Evolutionary conservation across 2,888 invertebrate genomes (phyloP).

Genomic region (Adelognathus sp.): DNA sequence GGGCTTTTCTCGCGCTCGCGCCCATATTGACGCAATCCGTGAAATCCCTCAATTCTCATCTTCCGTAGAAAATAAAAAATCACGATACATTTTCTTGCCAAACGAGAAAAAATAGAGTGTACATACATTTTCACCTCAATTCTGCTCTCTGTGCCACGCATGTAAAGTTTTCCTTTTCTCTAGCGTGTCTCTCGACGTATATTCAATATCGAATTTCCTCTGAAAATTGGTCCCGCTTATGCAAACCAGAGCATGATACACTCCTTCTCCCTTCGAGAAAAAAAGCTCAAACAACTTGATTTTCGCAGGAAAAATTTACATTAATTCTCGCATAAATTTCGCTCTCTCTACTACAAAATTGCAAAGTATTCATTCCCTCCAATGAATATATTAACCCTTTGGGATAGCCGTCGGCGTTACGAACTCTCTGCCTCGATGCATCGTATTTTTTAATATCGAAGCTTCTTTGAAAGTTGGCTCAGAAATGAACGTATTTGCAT

Average conservation of each 20-base stretch:
- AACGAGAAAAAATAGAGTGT: neutral
- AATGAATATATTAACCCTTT: neutral
- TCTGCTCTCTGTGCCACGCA: neutral
- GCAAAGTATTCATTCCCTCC: neutral
- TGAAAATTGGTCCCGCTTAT: too few relatives aligned
- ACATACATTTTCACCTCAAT: neutral
- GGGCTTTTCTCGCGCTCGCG: neutral
- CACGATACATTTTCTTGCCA: neutral
- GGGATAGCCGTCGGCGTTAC: neutral
- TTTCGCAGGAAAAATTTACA: too few relatives aligned
- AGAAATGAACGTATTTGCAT: too few relatives aligned
- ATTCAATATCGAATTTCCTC: too few relatives aligned
- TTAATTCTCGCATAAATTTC: neutral
- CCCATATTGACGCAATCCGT: neutral
- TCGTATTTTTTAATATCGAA: conserved; percentile 38
- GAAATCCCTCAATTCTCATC: neutral
- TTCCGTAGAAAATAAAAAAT: neutral
- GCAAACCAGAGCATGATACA: too few relatives aligned
- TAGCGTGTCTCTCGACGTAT: too few relatives aligned
- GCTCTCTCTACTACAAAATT: neutral
- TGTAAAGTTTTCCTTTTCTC: too few relatives aligned
- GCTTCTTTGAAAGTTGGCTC: conserved; percentile 33
- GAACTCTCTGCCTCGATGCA: neutral
- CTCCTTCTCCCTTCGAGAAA: too few relatives aligned
- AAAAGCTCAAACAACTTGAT: too few relatives aligned